These are phyloP conservation scores for Epicauta chinensis DNA, from an alignment of 1,140 invertebrate species.

Conservation along the genomic window DNA sequence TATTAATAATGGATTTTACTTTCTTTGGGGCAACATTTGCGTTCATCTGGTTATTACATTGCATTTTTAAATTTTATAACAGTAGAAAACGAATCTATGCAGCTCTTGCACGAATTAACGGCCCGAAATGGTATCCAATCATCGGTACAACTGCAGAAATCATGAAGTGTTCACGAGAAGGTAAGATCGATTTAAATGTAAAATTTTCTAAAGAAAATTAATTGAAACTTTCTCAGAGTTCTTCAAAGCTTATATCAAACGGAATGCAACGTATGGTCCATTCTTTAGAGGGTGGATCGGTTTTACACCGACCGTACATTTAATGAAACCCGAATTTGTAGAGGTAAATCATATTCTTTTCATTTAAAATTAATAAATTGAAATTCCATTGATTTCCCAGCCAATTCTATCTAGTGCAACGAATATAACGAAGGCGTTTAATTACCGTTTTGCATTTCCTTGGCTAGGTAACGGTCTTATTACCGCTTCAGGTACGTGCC, in stretches of 20 bases:
- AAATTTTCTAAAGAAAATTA: not conserved
- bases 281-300: constrained; percentile 33
- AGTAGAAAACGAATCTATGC: constrained; percentile 3
- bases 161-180: constrained; percentile 1
- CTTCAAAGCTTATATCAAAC: not conserved
- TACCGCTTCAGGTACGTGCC: constrained; percentile 50
- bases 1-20: too few relatives aligned
- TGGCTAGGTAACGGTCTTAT: constrained; percentile 50
- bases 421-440: constrained; percentile 50
- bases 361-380: too few relatives aligned
- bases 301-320: constrained; percentile 24
- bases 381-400: constrained; percentile 27
- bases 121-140: constrained; percentile 22
- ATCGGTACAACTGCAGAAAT: constrained; percentile 12
- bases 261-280: constrained; percentile 24
- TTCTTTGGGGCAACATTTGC: too few relatives aligned
- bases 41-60: not conserved
- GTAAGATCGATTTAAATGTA: not conserved
- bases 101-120: not conserved
- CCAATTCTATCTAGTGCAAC: constrained; percentile 49
- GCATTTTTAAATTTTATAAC: not conserved
- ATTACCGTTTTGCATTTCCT: constrained; percentile 50
- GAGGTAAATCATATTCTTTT: constrained; percentile 23
- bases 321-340: constrained; percentile 34
- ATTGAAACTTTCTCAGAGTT: constrained; percentile 8